Conservation (phyloP, 37 sponge, comb jelly and placozoan species). For the Bolinopsis microptera region DNA sequence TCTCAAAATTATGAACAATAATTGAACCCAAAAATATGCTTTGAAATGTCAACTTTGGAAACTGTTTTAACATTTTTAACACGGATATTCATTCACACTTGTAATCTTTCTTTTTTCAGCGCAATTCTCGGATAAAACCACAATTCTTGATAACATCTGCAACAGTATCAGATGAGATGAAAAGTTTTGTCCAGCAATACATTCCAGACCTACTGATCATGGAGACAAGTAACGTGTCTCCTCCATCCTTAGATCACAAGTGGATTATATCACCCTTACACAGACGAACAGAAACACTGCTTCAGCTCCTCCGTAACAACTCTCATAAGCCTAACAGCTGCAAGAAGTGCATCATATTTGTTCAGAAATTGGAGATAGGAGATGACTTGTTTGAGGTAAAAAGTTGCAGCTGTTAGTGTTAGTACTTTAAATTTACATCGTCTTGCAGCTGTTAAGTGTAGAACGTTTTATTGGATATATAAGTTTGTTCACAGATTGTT, state of each 20-base stretch:
- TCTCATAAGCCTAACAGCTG: background rate
- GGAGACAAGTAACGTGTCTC: background rate
- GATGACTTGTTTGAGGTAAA: background rate
- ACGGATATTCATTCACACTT: no score
- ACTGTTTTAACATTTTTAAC: no score
- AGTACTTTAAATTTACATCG: no score
- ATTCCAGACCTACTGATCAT: background rate
- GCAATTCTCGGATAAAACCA: background rate
- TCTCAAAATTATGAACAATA: no score
- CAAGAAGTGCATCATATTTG: constrained; percentile 1
- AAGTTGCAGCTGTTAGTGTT: no score
- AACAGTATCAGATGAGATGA: background rate
- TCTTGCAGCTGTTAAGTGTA: no score
- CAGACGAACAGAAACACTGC: constrained; percentile 38
- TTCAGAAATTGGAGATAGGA: constrained; percentile 36
- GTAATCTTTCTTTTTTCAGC: background rate
- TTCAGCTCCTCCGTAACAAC: background rate
- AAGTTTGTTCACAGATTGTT: no score
- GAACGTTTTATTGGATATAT: no score
- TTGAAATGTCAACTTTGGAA: no score
- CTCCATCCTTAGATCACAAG: background rate
- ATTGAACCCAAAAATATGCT: no score
- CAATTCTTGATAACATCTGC: constrained; percentile 20
- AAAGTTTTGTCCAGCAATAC: no score
- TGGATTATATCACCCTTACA: constrained; percentile 34